phyloP scores from a whole-genome alignment of 2,797 vertebrate genomes.

The Tinamus major region DNA sequence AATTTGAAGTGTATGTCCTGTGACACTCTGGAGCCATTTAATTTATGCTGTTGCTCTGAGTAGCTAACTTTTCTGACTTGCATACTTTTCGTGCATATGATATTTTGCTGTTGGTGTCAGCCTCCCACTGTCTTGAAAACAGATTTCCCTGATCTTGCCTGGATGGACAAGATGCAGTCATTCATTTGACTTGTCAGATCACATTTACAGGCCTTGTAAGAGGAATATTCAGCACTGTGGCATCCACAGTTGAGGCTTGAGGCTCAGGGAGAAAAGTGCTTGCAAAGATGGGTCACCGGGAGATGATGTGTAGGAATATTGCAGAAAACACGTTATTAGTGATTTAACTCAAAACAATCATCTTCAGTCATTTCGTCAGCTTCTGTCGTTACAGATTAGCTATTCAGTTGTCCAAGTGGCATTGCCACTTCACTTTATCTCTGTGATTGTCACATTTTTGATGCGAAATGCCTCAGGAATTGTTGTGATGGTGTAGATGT shows the following conservation, averaged over 20 bases:
- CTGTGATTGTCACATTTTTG: neutral
- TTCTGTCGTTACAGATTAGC: neutral
- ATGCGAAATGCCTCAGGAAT: neutral
- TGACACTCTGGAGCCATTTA: neutral
- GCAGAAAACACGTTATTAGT: neutral
- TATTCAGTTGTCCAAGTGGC: neutral
- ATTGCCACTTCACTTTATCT: neutral
- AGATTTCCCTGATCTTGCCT: neutral
- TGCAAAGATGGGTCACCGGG: neutral
- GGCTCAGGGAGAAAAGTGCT: neutral
- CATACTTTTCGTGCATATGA: neutral
- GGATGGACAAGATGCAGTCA: neutral
- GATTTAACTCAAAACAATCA: neutral
- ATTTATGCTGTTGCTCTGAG: neutral
- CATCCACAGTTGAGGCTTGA: neutral
- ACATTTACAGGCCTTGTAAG: neutral
- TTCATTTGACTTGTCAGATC: constrained; percentile 10
- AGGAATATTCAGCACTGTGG: neutral
- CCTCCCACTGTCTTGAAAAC: neutral
- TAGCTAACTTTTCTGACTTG: neutral
- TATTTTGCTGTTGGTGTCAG: neutral
- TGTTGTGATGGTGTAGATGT: neutral
- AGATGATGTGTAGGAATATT: neutral
- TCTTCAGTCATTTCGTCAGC: fast-evolving
- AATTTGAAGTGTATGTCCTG: neutral